Conservation (phyloP, 2,888 invertebrate species). For the Orthosia incerta region DNA sequence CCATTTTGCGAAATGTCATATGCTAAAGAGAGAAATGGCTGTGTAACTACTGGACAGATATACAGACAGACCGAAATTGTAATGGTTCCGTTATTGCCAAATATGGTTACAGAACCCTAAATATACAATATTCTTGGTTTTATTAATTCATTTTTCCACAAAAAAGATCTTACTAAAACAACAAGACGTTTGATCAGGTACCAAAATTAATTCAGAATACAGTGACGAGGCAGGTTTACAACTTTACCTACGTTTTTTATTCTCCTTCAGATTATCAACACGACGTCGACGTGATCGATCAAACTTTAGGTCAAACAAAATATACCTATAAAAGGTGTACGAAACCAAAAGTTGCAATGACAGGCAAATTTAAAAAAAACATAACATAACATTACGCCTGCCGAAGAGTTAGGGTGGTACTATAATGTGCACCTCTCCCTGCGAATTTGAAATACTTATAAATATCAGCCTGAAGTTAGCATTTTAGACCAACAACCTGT, state of each 20-base stretch:
- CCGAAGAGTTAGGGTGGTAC: too few species aligned
- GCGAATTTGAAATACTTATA: too few species aligned
- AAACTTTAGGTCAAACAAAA: slow-evolving; percentile 50
- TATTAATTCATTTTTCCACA: slow-evolving; percentile 7
- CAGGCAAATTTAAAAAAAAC: slow-evolving; percentile 15
- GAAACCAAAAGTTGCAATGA: slow-evolving; percentile 30
- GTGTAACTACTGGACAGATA: not conserved
- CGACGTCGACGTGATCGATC: slow-evolving; percentile 56
- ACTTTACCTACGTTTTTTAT: slow-evolving; percentile 46
- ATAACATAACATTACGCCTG: too few species aligned
- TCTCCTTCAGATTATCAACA: slow-evolving; percentile 44
- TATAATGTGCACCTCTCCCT: too few species aligned
- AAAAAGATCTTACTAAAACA: slow-evolving; percentile 22
- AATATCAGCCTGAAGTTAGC: too few species aligned
- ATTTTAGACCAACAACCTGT: too few species aligned
- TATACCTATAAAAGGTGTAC: not conserved
- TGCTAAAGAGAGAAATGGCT: not conserved
- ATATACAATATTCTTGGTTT: not conserved
- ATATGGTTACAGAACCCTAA: not conserved
- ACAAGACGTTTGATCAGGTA: slow-evolving; percentile 26
- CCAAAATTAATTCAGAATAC: slow-evolving; percentile 28
- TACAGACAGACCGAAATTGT: too few species aligned
- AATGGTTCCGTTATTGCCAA: not conserved
- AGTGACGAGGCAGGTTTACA: slow-evolving; percentile 35
- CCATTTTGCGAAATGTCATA: too few species aligned